A percentile compares a stretch with the other conserved stretches of the same genome.
These are phyloP conservation scores for Epinotia demarniana DNA, from an alignment of 2,888 invertebrate species.

Conservation along the genomic window DNA sequence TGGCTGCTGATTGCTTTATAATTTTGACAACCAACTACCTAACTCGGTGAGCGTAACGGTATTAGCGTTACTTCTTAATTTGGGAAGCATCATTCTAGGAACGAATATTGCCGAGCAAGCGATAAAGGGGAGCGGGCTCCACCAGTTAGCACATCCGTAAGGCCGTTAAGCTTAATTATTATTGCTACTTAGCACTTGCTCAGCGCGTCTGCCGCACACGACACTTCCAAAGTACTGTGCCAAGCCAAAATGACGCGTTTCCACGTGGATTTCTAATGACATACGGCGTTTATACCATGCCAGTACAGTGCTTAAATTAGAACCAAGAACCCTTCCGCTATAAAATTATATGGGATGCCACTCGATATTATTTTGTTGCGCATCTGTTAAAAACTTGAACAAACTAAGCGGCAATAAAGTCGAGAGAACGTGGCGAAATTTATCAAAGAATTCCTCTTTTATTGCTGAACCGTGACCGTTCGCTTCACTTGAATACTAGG, in stretches of 20 bases:
- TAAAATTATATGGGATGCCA: slow-evolving; percentile 26
- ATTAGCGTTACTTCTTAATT: slow-evolving; percentile 76
- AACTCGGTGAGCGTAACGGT: slow-evolving; percentile 53
- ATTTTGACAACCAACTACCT: slow-evolving; percentile 59
- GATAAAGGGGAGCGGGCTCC: slow-evolving; percentile 69
- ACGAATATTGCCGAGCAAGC: slow-evolving; percentile 78
- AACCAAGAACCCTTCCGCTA: slow-evolving; percentile 11
- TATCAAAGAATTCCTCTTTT: slow-evolving; percentile 25
- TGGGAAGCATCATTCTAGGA: slow-evolving; percentile 63
- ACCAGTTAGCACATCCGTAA: slow-evolving; percentile 78
- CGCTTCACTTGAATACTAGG: slow-evolving; percentile 8
- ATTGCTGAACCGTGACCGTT: slow-evolving; percentile 18
- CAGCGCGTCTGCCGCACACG: slow-evolving; percentile 52
- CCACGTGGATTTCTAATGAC: background rate
- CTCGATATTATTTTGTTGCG: slow-evolving; percentile 19
- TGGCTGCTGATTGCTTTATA: slow-evolving; percentile 51
- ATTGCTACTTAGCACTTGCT: slow-evolving; percentile 70
- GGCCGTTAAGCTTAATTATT: slow-evolving; percentile 77
- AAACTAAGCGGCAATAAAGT: background rate
- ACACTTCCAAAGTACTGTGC: slow-evolving; percentile 51
- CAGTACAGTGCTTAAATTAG: slow-evolving; percentile 47
- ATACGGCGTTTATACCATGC: background rate
- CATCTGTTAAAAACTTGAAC: background rate
- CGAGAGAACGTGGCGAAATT: slow-evolving; percentile 4
- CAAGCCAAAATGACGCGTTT: background rate